Percentiles rank a stretch among this genome's conserved stretches.
Evolutionary conservation across 2,888 invertebrate species (phyloP).

Genomic region (Campoletis raptor): DNA sequence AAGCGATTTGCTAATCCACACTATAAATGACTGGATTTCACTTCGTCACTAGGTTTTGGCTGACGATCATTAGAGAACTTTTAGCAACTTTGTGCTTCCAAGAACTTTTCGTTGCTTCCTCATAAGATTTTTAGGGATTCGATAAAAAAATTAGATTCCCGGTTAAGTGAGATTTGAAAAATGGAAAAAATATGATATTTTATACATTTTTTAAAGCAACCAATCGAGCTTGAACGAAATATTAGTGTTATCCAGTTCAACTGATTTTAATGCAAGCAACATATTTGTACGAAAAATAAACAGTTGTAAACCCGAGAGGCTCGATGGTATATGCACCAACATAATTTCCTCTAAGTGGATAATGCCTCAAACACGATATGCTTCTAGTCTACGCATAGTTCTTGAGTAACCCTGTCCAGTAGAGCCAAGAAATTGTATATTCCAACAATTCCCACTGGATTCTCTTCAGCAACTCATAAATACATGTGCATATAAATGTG

Average conservation of each 20-base stretch:
- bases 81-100: too few relatives aligned
- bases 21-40: too few relatives aligned
- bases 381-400: constrained; percentile 80
- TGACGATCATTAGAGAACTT: too few relatives aligned
- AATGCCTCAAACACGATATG: constrained; percentile 77
- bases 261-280: not conserved
- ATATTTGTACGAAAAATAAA: not conserved
- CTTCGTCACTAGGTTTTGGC: too few relatives aligned
- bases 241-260: not conserved
- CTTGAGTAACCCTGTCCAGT: constrained; percentile 53
- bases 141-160: not conserved
- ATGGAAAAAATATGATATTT: not conserved
- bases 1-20: too few relatives aligned
- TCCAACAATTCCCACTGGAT: constrained; percentile 45
- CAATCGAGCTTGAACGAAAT: not conserved
- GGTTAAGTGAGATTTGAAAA: not conserved
- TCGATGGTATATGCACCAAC: constrained; percentile 67
- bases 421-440: constrained; percentile 59
- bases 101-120: too few relatives aligned
- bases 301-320: constrained; percentile 47
- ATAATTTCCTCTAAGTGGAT: constrained; percentile 83
- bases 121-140: too few relatives aligned
- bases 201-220: not conserved
- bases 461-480: constrained; percentile 14
- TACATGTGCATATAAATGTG: constrained; percentile 19